Conservation (phyloP, 2,797 vertebrate species). For the Siniperca obscura region DNA sequence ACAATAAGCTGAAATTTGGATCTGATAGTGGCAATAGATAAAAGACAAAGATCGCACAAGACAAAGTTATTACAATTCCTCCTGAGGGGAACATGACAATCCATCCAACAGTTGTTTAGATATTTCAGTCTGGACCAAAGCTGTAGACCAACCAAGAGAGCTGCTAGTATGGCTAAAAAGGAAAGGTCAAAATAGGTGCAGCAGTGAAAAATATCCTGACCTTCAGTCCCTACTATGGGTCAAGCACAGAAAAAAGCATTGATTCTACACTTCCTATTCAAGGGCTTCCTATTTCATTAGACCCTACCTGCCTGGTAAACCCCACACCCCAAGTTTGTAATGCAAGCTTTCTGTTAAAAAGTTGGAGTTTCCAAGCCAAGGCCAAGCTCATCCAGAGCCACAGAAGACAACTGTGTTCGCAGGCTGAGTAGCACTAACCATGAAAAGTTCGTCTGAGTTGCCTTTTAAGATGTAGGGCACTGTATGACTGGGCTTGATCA, state of each 20-base stretch:
- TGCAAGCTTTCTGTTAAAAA: not conserved
- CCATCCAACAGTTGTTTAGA: no score
- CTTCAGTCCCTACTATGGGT: not conserved
- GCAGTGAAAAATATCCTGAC: no score
- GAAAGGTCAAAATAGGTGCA: not conserved
- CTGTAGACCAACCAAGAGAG: no score
- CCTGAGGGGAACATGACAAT: no score
- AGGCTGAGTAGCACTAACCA: not conserved
- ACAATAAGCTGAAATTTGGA: no score
- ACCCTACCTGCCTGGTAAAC: not conserved
- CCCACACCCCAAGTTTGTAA: not conserved
- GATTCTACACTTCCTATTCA: not conserved
- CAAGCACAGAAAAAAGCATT: not conserved
- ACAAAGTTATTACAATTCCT: no score
- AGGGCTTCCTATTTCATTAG: no score
- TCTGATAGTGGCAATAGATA: no score
- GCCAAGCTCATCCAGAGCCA: not conserved
- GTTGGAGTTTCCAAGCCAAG: not conserved
- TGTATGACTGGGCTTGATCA: not conserved
- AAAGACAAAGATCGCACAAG: no score
- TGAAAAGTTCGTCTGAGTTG: not conserved
- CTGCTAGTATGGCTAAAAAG: not conserved
- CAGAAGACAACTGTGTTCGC: not conserved
- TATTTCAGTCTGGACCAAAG: no score
- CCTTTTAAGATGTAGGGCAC: not conserved